Evolutionary conservation across 2,113 vertebrate genomes (phyloP).

Genomic region (Seriola aureovittata): DNA sequence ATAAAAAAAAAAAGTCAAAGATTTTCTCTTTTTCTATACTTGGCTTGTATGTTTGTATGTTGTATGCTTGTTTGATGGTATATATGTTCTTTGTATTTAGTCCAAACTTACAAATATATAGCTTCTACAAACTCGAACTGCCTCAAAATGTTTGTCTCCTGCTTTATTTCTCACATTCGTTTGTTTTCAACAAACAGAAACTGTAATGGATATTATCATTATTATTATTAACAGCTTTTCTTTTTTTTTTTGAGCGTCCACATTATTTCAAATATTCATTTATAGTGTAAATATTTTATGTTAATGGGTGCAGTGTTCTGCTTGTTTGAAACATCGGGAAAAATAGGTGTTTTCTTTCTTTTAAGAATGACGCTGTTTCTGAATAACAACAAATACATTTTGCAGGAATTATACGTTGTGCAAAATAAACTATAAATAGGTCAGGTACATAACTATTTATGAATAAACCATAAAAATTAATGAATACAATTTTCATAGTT

Average conservation of each 20-base stretch:
- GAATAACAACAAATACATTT: not conserved
- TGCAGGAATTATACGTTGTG: not conserved
- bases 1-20: conserved; percentile 69
- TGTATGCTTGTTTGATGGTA: conserved; percentile 53
- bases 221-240: not conserved
- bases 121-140: conserved; percentile 45
- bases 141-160: conserved; percentile 22
- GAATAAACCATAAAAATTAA: not conserved
- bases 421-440: not conserved
- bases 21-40: conserved; percentile 52
- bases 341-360: not conserved
- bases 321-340: not conserved
- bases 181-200: not conserved
- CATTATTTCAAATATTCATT: too few relatives aligned
- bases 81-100: conserved; percentile 70
- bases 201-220: not conserved
- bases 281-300: not conserved
- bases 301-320: not conserved
- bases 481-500: not conserved
- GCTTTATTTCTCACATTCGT: conserved; percentile 1
- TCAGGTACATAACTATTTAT: not conserved
- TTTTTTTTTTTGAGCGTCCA: not conserved
- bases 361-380: not conserved
- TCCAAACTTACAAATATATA: conserved; percentile 69
- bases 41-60: conserved; percentile 52